Evolutionary conservation across 2,888 invertebrate species (phyloP), one percentile per base, ranked within the genome.

Genomic region (Hypercompe scribonia): DNA sequence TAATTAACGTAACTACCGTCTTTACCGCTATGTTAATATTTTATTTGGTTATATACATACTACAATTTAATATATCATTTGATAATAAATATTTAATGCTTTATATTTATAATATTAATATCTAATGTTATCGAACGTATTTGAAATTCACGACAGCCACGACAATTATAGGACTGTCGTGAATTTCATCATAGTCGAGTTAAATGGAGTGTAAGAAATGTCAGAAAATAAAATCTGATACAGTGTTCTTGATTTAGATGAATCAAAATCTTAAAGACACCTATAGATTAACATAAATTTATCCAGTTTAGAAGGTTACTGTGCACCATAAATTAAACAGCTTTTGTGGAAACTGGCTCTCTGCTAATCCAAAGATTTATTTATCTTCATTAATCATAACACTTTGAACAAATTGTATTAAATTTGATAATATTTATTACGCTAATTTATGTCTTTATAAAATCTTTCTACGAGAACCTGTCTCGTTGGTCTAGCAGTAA

Each of bases 1-100:
- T 82, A 81, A 81, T 73, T 64, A 73, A 65, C 36, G 54, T 50
- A 65, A 72, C 64, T 73, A 50, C 58, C 63, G 46, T 65, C 64
- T 42, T 31, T 68, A 64, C 15, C 65, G 46, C 67, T 72, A 46
- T 61, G 63, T 39, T 39, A 31, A 39, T 7, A 31, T 36, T 42
- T 68, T 39, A 28, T 39, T 61, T 61, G 2, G 31, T n/a, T 33
- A 18, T 18, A 58, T 28, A 31, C 31, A 31, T 18, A 18, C 31
- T 3, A 24, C 11, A 8, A n/a, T 24, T 50, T 21, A 46, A 46
- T 46, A 46, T 42, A 42, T 1, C 11, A 42, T 42, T 42, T 18
- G 0, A 18, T 18, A 39, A 18, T 18, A 42, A 42, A 42, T 5
- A 18, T 42, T 3, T 18, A 42, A 18, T 42, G 2, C 42, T 46